Evolutionary conservation across 2,113 vertebrate species (phyloP).

Genomic region (Microtus oregoni): DNA sequence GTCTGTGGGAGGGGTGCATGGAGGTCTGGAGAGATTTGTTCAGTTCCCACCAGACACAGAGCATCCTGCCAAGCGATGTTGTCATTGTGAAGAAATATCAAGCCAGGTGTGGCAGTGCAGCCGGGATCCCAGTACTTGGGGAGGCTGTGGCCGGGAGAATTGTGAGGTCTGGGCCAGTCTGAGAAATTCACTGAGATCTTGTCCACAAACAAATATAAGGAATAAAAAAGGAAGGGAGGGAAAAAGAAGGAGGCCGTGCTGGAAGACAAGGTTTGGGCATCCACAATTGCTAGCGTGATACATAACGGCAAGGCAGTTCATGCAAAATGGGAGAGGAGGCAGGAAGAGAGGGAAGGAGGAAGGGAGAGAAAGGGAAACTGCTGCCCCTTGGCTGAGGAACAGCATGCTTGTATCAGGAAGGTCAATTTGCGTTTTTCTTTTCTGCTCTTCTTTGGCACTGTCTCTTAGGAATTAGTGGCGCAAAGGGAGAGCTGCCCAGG

Average conservation of each 20-base stretch:
- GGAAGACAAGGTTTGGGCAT: background rate
- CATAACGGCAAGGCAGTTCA: background rate
- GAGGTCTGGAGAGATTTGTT: background rate
- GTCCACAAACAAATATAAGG: background rate
- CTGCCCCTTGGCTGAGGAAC: background rate
- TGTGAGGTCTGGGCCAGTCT: background rate
- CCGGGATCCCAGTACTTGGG: background rate
- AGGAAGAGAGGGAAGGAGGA: background rate
- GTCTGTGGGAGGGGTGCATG: background rate
- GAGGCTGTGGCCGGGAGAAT: background rate
- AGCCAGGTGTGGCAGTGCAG: background rate
- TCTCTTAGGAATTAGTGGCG: background rate
- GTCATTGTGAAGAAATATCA: background rate
- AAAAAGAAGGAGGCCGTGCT: background rate
- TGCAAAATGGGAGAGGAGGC: background rate
- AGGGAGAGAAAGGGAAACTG: background rate
- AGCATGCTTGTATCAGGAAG: background rate
- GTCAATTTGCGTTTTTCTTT: background rate
- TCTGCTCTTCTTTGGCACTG: background rate
- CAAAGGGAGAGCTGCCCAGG: too few species aligned
- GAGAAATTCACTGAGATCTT: background rate
- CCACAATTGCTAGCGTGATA: background rate
- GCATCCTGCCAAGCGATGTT: background rate
- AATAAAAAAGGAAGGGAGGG: background rate
- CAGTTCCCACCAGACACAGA: background rate